Percentiles rank a stretch among this genome's conserved stretches.
These are phyloP conservation scores for Bergia sp. DNA, from an alignment of 92 coral and sea anemone species.

Conservation along the genomic window DNA sequence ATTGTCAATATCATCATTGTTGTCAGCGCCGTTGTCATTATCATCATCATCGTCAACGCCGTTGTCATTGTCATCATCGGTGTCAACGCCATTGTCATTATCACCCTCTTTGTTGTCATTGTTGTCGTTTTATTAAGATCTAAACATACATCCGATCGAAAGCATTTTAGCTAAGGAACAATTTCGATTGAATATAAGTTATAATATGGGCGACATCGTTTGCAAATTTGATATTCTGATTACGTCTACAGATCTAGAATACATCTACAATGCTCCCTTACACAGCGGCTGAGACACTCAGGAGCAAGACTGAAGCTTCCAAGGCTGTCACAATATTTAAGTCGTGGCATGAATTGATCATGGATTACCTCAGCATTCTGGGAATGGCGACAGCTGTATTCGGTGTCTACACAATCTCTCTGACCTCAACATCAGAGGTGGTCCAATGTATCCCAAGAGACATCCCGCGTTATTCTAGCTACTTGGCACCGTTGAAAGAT, in stretches of 20 bases:
- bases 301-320: neutral
- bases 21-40: neutral
- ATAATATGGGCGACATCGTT: neutral
- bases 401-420: neutral
- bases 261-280: neutral
- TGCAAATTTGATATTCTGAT: neutral
- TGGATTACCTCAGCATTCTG: slow-evolving; percentile 7
- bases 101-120: neutral
- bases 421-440: neutral
- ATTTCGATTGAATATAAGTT: neutral
- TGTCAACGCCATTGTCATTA: too few relatives aligned
- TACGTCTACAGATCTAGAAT: neutral
- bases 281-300: slow-evolving; percentile 2
- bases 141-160: too few relatives aligned
- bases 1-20: neutral
- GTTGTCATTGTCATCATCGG: too few relatives aligned
- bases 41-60: neutral
- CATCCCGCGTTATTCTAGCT: neutral
- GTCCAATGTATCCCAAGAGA: neutral
- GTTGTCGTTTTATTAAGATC: too few relatives aligned
- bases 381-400: neutral
- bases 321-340: neutral
- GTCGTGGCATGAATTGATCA: neutral
- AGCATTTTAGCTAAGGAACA: neutral
- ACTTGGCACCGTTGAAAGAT: neutral